These are phyloP conservation scores for Noctua janthe DNA, from an alignment of 2,888 invertebrate species.

Conservation along the genomic window DNA sequence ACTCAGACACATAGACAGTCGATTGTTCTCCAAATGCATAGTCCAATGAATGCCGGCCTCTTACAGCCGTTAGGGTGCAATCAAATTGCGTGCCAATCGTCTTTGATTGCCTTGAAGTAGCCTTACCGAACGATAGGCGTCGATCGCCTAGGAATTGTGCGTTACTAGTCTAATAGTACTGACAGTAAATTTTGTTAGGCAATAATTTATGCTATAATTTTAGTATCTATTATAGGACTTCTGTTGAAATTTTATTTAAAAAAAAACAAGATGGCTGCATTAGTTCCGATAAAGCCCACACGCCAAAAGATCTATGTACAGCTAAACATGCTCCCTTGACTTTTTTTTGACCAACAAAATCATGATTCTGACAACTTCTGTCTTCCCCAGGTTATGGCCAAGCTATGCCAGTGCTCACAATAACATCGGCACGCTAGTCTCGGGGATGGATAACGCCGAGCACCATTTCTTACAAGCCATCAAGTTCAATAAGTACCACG, in stretches of 20 bases:
- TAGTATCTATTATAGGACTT: not conserved
- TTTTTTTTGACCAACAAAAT: not conserved
- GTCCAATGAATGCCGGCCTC: conserved; percentile 38
- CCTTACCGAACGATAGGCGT: conserved; percentile 20
- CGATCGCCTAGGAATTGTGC: conserved; percentile 20
- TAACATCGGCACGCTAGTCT: conserved; percentile 95
- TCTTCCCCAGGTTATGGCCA: conserved; percentile 93
- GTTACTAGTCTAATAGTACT: not conserved
- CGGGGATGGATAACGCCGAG: conserved; percentile 92
- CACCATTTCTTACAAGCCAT: conserved; percentile 94
- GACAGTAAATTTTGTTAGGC: not conserved
- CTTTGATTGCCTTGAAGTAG: conserved; percentile 52
- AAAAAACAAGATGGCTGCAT: not conserved
- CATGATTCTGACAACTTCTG: not conserved
- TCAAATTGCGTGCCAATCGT: conserved; percentile 55
- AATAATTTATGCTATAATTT: not conserved
- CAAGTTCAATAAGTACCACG: conserved; percentile 93
- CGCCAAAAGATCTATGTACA: not conserved
- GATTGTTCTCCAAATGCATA: conserved; percentile 19
- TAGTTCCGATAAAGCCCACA: not conserved
- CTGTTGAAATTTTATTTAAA: not conserved
- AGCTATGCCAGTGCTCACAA: conserved; percentile 96
- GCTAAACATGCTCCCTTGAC: not conserved
- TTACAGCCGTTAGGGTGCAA: conserved; percentile 37
- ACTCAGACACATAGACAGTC: not conserved